Evolutionary conservation across 1,140 invertebrate species (phyloP), one percentile per base, ranked within the genome.

Genomic region (Saccostrea cuccullata): DNA sequence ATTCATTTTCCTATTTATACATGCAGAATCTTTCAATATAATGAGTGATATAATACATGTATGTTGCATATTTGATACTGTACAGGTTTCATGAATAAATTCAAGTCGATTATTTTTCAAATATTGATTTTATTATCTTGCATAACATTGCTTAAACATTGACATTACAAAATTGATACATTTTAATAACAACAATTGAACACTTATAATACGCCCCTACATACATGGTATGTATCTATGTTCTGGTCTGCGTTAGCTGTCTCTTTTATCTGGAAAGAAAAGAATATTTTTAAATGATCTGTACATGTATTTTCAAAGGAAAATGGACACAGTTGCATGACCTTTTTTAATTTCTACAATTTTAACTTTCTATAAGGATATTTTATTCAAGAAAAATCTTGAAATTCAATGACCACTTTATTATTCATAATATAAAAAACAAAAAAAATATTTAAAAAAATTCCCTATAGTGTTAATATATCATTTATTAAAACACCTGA

Each of bases 41-140:
- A 36, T 36, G 70, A 77, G 26, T 77, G 70, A 77, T 77, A 77
- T 30, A 47, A 47, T 47, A 47, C 11, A 77, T 77, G 13, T 77
- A 30, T 77, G 70, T 77, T 77, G 70, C 70, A 77, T 36, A 77
- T 77, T 77, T 77, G 70, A 77, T 77, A 77, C 70, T 77, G 70
- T 77, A 77, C 70, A 77, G 70, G 26, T 77, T 77, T 77, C 70
- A 77, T 77, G 30, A 77, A 77, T 77, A 77, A 77, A 77, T 36
- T 26, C 23, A 77, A 30, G 13, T 77, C 13, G 26, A 77, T 77
- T 77, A 77, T 77, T 77, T 77, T 77, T 77, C 13, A 77, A 77
- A 77, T 77, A 77, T 77, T 77, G 23, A 26, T 77, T 36, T 77
- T 77, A 36, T 77, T 26, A 15, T 77, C n/a, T 64, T n/a, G n/a